A percentile compares a stretch with the other conserved stretches of the same genome.
phyloP scores from a whole-genome alignment of 1,140 invertebrate species.

The Nixonia krombeini region DNA sequence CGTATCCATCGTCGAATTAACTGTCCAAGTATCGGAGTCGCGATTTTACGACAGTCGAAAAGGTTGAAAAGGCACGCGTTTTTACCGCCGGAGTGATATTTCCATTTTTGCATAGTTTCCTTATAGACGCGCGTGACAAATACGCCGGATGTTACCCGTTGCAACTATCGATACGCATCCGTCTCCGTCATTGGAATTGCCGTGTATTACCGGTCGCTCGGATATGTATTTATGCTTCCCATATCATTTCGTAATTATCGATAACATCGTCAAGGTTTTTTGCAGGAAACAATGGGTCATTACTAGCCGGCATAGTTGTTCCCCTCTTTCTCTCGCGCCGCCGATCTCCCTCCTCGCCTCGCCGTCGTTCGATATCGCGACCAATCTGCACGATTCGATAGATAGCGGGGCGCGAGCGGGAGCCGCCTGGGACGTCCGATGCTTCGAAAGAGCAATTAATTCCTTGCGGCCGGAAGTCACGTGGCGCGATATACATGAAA shows the following conservation, averaged over 20 bases:
- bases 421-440: constrained; percentile 17
- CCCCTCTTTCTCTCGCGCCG: constrained; percentile 26
- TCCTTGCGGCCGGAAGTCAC: constrained; percentile 23
- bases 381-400: constrained; percentile 35
- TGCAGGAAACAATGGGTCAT: constrained; percentile 71
- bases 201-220: constrained; percentile 57
- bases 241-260: constrained; percentile 72
- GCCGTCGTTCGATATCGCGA: constrained; percentile 25
- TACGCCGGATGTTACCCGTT: constrained; percentile 61
- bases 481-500: no score
- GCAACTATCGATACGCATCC: constrained; percentile 66
- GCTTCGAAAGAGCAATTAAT: constrained; percentile 33
- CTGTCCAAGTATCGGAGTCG: no score
- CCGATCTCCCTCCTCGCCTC: constrained; percentile 17
- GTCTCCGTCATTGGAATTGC: constrained; percentile 60
- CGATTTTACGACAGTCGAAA: no score
- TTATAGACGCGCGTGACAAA: constrained; percentile 60
- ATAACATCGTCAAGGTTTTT: constrained; percentile 72
- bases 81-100: no score
- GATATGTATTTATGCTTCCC: constrained; percentile 69
- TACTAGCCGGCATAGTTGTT: constrained; percentile 52
- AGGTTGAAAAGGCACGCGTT: no score
- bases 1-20: not conserved
- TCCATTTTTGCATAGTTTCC: constrained; percentile 18
- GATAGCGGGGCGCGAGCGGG: constrained; percentile 22